Evolutionary conservation across 2,113 vertebrate species (phyloP), one percentile per base, ranked within the genome.

Genomic region (Alectura lathami): DNA sequence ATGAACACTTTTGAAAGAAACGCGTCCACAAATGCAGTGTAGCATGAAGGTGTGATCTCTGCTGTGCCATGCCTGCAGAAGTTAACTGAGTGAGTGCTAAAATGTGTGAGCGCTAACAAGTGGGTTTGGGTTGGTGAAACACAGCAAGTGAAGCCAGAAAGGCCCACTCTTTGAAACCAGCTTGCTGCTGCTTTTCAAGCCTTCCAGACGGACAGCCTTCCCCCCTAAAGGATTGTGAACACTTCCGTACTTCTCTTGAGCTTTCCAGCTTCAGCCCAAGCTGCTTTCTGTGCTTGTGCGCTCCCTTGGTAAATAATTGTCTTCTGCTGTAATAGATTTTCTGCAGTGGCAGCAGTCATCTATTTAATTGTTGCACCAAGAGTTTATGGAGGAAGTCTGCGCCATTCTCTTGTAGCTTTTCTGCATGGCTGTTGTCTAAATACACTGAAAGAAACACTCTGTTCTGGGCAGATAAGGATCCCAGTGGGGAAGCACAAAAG

Each of bases 301-400:
- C 69, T 91, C 64, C 83, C 76, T 91, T 86, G 73, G 83, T 88
- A 91, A 95, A 86, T 90, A 85, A 88, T 80, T 95, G 89, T 83
- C 90, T 93, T 91, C 91, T 88, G 57, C 82, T 90, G 3, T 45
- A 83, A 54, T 83, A 84, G 70, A 64, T 95, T 75, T 93, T 93
- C 66, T 66, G 57, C 73, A 91, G 53, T 72, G 85, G 27, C 76
- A 78, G 64, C 79, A 91, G 76, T 74, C 76, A 77, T 81, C 79
- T 0, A 0, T 88, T 91, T 74, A 81, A 83, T 90, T 94, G 88
- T 93, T 86, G 45, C 51, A 72, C 63, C 53, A 74, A 22, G 48
- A 64, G 68, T 96, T 93, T 95, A 88, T 91, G 56, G 95, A 93
- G 93, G 93, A 95, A 91, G 83, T 74, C 64, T 75, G 1, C 69